phyloP scores from a whole-genome alignment of 1,140 invertebrate species.

The Nomia melanderi region DNA sequence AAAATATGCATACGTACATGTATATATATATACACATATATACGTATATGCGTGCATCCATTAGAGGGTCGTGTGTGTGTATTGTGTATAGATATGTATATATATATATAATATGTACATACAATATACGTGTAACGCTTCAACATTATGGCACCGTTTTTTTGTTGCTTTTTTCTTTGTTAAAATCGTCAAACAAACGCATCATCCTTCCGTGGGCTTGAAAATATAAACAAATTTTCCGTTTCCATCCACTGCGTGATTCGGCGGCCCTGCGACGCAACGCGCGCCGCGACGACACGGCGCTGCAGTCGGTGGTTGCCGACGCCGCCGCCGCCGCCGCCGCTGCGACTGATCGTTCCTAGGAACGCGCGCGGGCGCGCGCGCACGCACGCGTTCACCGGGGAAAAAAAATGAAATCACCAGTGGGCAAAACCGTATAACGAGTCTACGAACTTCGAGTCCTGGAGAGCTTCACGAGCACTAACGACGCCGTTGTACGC shows the following conservation, averaged over 20 bases:
- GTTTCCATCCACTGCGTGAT: conserved; percentile 34
- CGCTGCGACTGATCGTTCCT: conserved; percentile 15
- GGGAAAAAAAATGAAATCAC: background rate
- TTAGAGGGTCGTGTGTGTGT: conserved; percentile 63
- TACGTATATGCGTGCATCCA: conserved; percentile 69
- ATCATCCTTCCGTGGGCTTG: conserved; percentile 57
- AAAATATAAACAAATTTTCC: conserved; percentile 71
- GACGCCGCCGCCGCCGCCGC: no score
- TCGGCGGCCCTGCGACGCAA: background rate
- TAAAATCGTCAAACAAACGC: conserved; percentile 65
- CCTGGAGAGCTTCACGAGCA: conserved; percentile 55
- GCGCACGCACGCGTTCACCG: no score
- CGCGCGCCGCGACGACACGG: no score
- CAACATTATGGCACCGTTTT: conserved; percentile 78
- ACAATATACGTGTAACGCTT: conserved; percentile 76
- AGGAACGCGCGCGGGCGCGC: background rate
- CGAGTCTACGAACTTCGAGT: conserved; percentile 37
- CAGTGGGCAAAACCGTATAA: conserved; percentile 22
- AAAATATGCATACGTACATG: conserved; percentile 74
- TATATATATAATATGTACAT: conserved; percentile 71
- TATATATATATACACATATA: conserved; percentile 71
- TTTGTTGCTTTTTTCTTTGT: conserved; percentile 26
- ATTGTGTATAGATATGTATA: conserved; percentile 69
- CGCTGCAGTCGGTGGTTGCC: no score
- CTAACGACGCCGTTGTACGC: conserved; percentile 70